Conservation (phyloP, 1,140 invertebrate species). For the Zaprionus ghesquierei region DNA sequence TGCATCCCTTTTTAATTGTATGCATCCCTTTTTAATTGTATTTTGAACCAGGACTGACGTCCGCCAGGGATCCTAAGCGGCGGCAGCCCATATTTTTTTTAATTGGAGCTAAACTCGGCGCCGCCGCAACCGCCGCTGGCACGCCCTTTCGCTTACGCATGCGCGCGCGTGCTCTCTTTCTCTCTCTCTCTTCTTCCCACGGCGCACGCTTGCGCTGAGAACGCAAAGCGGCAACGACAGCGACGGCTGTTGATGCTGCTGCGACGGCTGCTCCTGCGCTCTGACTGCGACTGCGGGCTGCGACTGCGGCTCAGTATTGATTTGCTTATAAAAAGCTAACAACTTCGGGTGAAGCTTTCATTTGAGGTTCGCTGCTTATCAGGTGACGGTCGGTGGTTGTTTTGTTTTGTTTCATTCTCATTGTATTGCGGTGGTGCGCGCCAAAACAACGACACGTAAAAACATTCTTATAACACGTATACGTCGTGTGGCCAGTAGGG, state of each 20-base stretch:
- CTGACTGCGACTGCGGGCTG: constrained; percentile 15
- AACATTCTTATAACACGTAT: constrained; percentile 52
- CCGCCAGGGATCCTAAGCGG: constrained; percentile 15
- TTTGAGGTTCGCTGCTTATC: constrained; percentile 59
- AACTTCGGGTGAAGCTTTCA: constrained; percentile 49
- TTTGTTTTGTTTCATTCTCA: constrained; percentile 23
- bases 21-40: too few relatives aligned
- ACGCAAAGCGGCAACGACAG: constrained; percentile 29
- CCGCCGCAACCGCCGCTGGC: too few relatives aligned
- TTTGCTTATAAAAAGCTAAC: constrained; percentile 60
- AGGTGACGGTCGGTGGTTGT: constrained; percentile 57
- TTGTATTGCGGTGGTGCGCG: constrained; percentile 23
- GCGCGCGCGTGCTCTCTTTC: constrained; percentile 16
- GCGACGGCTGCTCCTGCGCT: constrained; percentile 10
- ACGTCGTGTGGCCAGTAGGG: constrained; percentile 54
- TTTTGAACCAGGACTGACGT: neutral
- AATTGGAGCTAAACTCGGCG: constrained; percentile 6
- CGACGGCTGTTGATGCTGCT: constrained; percentile 16
- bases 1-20: neutral
- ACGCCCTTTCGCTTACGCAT: constrained; percentile 42
- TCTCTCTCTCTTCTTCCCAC: constrained; percentile 2
- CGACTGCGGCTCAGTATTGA: constrained; percentile 17
- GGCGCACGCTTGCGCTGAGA: constrained; percentile 16
- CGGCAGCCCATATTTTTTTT: neutral
- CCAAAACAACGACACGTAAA: constrained; percentile 18